phyloP scores from a whole-genome alignment of 2,797 vertebrate genomes.

The Diplodus puntazzo region DNA sequence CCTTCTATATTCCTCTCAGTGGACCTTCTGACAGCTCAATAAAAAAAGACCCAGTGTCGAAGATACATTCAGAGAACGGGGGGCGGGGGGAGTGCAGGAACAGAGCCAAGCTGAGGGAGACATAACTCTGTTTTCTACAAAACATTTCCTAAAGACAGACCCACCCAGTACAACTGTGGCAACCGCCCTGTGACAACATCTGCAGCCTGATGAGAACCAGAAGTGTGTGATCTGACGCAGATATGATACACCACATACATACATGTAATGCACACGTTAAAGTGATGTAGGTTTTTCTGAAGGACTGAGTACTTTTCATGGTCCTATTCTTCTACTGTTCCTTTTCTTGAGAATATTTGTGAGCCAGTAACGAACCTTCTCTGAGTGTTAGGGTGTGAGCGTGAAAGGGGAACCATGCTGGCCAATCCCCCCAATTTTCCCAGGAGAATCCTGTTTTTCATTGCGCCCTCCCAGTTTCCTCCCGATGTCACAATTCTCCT shows the following conservation, averaged over 20 bases:
- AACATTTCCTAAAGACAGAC: constrained; percentile 2
- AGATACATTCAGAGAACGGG: neutral
- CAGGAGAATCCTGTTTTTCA: no score
- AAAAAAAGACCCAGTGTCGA: neutral
- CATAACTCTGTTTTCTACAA: neutral
- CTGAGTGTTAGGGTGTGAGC: no score
- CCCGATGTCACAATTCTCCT: no score
- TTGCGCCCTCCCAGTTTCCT: no score
- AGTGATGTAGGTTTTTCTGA: no score
- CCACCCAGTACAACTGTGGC: neutral
- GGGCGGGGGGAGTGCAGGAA: neutral
- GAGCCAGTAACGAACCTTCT: no score
- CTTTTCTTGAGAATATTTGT: no score
- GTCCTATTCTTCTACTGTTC: no score
- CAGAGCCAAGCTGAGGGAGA: neutral
- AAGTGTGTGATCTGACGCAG: neutral
- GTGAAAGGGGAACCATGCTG: no score
- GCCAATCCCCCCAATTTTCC: no score
- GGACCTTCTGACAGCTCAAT: neutral
- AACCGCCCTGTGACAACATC: constrained; percentile 1
- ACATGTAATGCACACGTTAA: no score
- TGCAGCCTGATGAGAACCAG: neutral
- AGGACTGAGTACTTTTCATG: no score
- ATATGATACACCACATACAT: neutral
- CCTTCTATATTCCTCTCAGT: neutral